These are phyloP conservation scores for Catonia carolina DNA, from an alignment of 2,888 invertebrate genomes.

Conservation along the genomic window DNA sequence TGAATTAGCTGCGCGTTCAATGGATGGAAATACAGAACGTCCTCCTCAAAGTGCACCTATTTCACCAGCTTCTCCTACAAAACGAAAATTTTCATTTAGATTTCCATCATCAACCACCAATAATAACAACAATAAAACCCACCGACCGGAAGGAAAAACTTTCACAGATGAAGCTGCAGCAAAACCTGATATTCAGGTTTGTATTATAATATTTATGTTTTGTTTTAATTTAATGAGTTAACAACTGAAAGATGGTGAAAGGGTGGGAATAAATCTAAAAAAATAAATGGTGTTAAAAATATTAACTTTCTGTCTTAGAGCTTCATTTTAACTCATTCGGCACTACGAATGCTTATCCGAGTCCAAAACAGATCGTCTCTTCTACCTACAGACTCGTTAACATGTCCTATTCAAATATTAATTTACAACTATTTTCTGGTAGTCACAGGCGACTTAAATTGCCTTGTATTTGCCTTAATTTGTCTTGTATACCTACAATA, in stretches of 20 bases:
- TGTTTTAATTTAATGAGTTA: no score
- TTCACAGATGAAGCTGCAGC: constrained; percentile 84
- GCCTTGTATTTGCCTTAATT: no score
- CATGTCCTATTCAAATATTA: no score
- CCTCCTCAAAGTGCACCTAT: constrained; percentile 43
- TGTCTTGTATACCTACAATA: no score
- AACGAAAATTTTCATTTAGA: constrained; percentile 73
- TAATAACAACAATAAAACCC: constrained; percentile 46
- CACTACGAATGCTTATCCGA: not conserved
- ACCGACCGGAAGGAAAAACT: constrained; percentile 68
- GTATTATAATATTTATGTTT: constrained; percentile 21
- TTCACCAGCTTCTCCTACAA: constrained; percentile 58
- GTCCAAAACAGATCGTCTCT: no score
- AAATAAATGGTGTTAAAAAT: not conserved
- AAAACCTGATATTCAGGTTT: constrained; percentile 83
- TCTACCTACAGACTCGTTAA: no score
- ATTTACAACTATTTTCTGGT: no score
- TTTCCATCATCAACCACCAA: constrained; percentile 47
- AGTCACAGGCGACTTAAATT: no score
- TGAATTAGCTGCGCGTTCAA: constrained; percentile 71
- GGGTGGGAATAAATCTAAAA: not conserved
- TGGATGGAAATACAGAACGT: constrained; percentile 38
- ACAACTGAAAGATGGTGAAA: no score
- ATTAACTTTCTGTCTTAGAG: not conserved
- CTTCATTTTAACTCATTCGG: not conserved